These are phyloP conservation scores for Acanthococcus lagerstroemiae DNA, from an alignment of 2,888 invertebrate species.

Conservation along the genomic window DNA sequence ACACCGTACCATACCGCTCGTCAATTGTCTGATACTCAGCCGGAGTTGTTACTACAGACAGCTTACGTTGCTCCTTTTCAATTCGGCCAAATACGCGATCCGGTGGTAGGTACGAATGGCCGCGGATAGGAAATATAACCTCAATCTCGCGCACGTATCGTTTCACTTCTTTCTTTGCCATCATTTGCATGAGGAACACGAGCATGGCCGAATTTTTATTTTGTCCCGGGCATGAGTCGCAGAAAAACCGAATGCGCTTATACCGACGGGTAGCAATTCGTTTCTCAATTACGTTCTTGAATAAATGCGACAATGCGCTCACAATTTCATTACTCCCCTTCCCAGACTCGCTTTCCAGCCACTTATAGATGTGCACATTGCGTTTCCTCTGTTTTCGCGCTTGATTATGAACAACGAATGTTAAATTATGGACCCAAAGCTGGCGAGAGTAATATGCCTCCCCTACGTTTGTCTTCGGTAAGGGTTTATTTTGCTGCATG, in stretches of 20 bases:
- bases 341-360: not conserved
- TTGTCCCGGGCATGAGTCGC: not conserved
- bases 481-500: constrained; percentile 4
- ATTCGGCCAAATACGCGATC: not conserved
- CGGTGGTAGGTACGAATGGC: not conserved
- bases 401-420: not conserved
- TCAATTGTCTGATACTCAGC: not conserved
- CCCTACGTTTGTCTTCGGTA: not conserved
- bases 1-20: not conserved
- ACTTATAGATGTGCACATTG: not conserved
- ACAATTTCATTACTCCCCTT: constrained; percentile 4
- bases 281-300: not conserved
- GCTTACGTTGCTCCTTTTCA: not conserved
- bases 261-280: not conserved
- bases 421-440: not conserved
- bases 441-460: not conserved
- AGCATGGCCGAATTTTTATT: constrained; percentile 1
- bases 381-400: too few species aligned
- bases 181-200: not conserved
- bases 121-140: not conserved
- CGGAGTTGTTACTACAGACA: not conserved
- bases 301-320: not conserved
- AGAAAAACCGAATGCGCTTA: not conserved
- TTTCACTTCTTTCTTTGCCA: too few species aligned
- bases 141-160: not conserved